Conservation (phyloP, 2,888 invertebrate species). For the Oscheius sp. region DNA sequence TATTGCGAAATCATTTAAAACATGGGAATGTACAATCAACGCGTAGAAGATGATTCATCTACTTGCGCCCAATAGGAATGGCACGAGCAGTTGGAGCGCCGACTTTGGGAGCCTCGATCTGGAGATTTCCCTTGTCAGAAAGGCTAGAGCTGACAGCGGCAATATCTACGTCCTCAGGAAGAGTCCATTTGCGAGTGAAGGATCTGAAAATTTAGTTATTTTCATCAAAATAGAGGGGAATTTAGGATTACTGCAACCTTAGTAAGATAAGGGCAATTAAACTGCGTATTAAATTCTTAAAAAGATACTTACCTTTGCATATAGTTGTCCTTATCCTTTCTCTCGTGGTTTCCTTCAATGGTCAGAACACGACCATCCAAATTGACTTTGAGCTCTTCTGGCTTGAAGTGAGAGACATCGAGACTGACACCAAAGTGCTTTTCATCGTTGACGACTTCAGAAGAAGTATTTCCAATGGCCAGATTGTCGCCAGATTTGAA, state of each 20-base stretch:
- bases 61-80: constrained; percentile 12
- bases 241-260: too few species aligned
- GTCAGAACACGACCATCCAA: constrained; percentile 42
- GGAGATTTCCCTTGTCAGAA: constrained; percentile 33
- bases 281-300: too few species aligned
- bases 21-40: too few species aligned
- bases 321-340: constrained; percentile 38
- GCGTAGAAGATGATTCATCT: neutral
- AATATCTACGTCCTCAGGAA: constrained; percentile 43
- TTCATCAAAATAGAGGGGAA: neutral
- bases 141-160: constrained; percentile 33
- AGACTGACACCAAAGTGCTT: constrained; percentile 41
- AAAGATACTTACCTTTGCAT: constrained; percentile 36
- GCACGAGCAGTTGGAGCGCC: neutral
- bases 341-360: constrained; percentile 44
- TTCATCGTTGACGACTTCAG: constrained; percentile 30
- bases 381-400: constrained; percentile 49
- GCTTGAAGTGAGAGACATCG: constrained; percentile 44
- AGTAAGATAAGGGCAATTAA: too few species aligned
- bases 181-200: constrained; percentile 41
- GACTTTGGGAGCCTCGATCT: constrained; percentile 41
- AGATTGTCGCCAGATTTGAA: constrained; percentile 1
- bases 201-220: constrained; percentile 31
- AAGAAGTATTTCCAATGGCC: constrained; percentile 22
- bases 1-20: too few species aligned